Evolutionary conservation across 2,888 invertebrate genomes (phyloP).

Genomic region (Dynastes hyllus): DNA sequence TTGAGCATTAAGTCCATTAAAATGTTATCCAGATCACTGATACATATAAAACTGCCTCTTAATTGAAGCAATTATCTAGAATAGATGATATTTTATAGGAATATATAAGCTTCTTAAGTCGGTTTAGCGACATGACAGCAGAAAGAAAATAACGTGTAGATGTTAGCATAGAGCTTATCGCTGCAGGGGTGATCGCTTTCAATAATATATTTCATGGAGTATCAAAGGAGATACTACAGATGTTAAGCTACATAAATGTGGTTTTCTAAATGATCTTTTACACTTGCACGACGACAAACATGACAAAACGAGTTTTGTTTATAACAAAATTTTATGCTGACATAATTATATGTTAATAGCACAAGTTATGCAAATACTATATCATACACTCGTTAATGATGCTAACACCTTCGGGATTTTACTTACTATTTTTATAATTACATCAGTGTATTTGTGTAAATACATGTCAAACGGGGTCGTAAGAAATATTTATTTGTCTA

Average conservation of each 20-base stretch:
- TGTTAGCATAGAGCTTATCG: neutral
- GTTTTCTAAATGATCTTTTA: neutral
- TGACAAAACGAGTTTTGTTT: too few species aligned
- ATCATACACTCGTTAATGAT: too few species aligned
- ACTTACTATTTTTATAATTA: too few species aligned
- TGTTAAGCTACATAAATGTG: neutral
- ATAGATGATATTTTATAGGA: neutral
- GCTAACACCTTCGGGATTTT: too few species aligned
- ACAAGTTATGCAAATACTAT: neutral
- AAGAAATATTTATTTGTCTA: too few species aligned
- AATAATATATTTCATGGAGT: neutral
- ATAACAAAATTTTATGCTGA: neutral
- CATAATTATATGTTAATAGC: conserved; percentile 1
- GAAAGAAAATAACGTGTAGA: neutral
- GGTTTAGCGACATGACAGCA: neutral
- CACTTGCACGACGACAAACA: neutral
- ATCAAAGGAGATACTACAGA: neutral
- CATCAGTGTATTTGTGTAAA: too few species aligned
- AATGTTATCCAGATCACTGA: neutral
- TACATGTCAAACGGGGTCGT: too few species aligned
- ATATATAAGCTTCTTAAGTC: conserved; percentile 7
- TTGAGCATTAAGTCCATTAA: neutral
- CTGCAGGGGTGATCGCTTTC: neutral
- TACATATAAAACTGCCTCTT: conserved; percentile 17
- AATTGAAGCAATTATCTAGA: conserved; percentile 23